A percentile compares a stretch with the other conserved stretches of the same genome.
Evolutionary conservation across 2,797 vertebrate species (phyloP).

Genomic region (Mus minutoides): DNA sequence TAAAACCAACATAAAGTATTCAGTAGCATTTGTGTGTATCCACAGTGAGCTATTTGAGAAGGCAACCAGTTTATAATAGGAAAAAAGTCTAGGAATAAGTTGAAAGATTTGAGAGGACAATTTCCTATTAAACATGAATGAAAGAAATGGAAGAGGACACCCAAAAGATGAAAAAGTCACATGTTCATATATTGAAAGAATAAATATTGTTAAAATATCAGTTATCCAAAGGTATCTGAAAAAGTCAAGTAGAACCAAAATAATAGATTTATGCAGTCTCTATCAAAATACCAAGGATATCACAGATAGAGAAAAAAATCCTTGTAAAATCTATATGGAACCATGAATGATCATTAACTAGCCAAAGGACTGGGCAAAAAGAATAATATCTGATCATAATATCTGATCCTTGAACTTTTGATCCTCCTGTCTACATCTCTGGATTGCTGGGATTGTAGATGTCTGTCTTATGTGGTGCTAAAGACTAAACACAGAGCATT

Average conservation of each 20-base stretch:
- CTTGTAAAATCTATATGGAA: background rate
- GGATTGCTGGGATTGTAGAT: background rate
- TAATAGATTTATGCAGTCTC: background rate
- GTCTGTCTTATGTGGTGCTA: background rate
- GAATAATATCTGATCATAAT: background rate
- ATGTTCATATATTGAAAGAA: background rate
- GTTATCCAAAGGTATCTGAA: background rate
- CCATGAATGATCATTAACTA: background rate
- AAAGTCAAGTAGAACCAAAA: background rate
- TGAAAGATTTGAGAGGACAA: background rate
- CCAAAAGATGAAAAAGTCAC: background rate
- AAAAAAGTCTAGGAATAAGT: background rate
- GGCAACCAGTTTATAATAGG: background rate
- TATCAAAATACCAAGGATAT: background rate
- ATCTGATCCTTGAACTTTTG: background rate
- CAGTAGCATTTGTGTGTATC: background rate
- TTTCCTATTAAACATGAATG: background rate
- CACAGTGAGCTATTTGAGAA: background rate
- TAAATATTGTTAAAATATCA: background rate
- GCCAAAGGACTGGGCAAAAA: background rate
- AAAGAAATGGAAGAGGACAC: background rate
- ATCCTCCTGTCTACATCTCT: background rate
- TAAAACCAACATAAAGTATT: background rate
- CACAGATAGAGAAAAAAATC: background rate
- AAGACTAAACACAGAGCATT: background rate